Evolutionary conservation across 2,113 vertebrate species (phyloP), one percentile per base, ranked within the genome.

Genomic region (Platysternon megacephalum): DNA sequence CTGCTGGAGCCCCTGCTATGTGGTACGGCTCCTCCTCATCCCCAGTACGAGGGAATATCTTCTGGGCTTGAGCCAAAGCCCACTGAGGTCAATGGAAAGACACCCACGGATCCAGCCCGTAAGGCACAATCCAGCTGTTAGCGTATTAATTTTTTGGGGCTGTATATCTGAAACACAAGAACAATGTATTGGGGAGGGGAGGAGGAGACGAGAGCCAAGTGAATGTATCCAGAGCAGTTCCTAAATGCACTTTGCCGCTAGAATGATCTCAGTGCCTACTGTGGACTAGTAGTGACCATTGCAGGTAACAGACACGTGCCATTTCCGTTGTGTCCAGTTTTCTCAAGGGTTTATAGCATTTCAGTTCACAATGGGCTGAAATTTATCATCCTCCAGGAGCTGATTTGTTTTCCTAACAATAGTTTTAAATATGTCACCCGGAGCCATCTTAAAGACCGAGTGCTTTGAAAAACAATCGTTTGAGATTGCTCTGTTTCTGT

Each of bases 401-500:
- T 4, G 4, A 2, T 51, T 74, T 42, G 7, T 68, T 88, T 92
- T 84, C 87, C 89, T 86, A n/a, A 2, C 4, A 53, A 3, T 13
- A 5, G 55, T 42, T 93, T 82, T 32, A 82, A 82, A 52, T 86
- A 76, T n/a, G 6, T 44, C 42, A 1, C 0, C 1, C 16, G 48
- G 51, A 29, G 35, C 55, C 21, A 4, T 42, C 14, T 2, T 79
- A 58, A 94, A 78, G 83, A 44, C 1, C 1, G 1, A 32, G 42
- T 49, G 83, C 51, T 90, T 86, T 51, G 52, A 53, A n/a, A 28
- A 82, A n/a, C 52, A 80, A 17, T 53, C 11, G 44, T 68, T 79
- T 6, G 0, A 17, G 56, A 14, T 2, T 0, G 2, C 53, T 82
- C 89, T 5, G 0, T 42, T 35, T 24, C 19, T 46, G 72, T 24